phyloP scores from a whole-genome alignment of 2,113 vertebrate species.

The Epinephelus fuscoguttatus region DNA sequence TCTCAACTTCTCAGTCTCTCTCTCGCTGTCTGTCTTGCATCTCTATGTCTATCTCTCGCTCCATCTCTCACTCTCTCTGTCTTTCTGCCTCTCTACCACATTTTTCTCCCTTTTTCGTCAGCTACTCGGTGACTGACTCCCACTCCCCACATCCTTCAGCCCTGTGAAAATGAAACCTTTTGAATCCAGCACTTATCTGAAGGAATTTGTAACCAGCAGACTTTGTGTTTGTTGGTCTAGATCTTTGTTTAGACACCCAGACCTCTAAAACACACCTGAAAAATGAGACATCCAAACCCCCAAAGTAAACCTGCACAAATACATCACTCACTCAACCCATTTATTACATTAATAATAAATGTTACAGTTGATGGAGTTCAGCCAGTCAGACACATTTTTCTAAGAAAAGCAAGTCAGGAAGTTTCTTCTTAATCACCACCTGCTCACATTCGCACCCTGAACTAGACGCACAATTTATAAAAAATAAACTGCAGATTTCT shows the following conservation, averaged over 20 bases:
- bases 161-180: constrained; percentile 55
- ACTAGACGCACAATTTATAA: not conserved
- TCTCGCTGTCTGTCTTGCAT: constrained; percentile 43
- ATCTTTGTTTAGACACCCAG: constrained; percentile 19
- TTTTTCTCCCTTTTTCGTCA: constrained; percentile 49
- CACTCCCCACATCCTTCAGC: constrained; percentile 25
- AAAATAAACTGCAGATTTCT: not conserved
- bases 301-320: constrained; percentile 1
- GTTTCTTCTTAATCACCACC: not conserved
- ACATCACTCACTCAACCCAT: constrained; percentile 11
- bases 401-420: not conserved
- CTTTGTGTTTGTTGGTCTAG: constrained; percentile 40
- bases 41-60: constrained; percentile 61
- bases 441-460: not conserved
- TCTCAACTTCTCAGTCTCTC: constrained; percentile 70
- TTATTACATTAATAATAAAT: constrained; percentile 28
- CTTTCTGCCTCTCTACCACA: constrained; percentile 39
- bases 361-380: constrained; percentile 8
- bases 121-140: constrained; percentile 41
- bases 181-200: constrained; percentile 43
- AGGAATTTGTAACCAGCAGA: constrained; percentile 42
- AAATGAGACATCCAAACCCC: not conserved
- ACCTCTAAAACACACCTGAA: constrained; percentile 2
- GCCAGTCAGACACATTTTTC: not conserved
- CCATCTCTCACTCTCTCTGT: constrained; percentile 38